Evolutionary conservation across 2,113 vertebrate genomes (phyloP).

Genomic region (Gorsachius goisagi): DNA sequence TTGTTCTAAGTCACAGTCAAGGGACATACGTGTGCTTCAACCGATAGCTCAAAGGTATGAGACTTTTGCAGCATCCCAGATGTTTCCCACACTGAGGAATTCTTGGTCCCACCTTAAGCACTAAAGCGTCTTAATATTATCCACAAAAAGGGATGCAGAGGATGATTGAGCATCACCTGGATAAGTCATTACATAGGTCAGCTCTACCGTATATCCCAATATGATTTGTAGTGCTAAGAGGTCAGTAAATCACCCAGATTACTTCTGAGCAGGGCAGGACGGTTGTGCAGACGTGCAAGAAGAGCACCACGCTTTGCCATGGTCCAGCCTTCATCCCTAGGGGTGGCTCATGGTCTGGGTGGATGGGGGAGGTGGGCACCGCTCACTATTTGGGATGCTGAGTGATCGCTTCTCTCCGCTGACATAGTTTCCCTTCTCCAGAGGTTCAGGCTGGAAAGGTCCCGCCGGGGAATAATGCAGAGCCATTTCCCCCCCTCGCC

Average conservation of each 20-base stretch:
- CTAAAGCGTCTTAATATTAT: background rate
- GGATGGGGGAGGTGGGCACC: background rate
- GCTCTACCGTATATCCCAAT: background rate
- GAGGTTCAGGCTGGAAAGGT: background rate
- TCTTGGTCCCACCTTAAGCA: background rate
- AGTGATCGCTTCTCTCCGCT: background rate
- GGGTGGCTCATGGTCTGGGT: fast-evolving
- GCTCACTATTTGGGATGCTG: background rate
- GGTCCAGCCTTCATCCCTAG: background rate
- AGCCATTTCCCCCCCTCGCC: background rate
- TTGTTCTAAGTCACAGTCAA: background rate
- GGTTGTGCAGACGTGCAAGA: background rate
- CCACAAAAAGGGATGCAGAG: background rate
- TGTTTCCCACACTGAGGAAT: background rate
- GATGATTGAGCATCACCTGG: background rate
- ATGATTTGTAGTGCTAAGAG: background rate
- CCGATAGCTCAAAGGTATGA: background rate
- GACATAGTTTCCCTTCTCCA: background rate
- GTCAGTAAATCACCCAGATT: background rate
- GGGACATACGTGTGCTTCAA: background rate
- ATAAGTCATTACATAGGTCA: background rate
- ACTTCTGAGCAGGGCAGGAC: background rate
- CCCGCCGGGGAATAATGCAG: background rate
- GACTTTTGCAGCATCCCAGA: background rate
- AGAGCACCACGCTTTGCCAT: fast-evolving